These are phyloP conservation scores for Oncorhynchus mykiss DNA, from an alignment of 2,113 vertebrate species.

Conservation along the genomic window DNA sequence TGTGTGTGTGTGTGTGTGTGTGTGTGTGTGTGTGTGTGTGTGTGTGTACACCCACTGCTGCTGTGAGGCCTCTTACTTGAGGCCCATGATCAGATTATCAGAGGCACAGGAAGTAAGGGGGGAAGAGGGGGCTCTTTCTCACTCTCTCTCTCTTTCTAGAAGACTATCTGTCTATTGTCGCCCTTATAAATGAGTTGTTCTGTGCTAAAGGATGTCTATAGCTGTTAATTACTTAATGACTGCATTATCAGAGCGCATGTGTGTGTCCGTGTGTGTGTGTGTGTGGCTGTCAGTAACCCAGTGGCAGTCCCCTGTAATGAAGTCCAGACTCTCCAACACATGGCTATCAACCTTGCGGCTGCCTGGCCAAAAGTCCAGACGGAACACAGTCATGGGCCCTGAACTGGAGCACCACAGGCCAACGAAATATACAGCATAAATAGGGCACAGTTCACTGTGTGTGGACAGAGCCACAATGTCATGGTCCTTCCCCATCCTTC, in stretches of 20 bases:
- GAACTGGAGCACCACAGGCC: not conserved
- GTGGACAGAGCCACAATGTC: not conserved
- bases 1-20: conserved; percentile 13
- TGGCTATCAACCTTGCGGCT: conserved; percentile 43
- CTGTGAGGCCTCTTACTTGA: no score
- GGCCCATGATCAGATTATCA: no score
- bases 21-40: not conserved
- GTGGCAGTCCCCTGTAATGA: conserved; percentile 39
- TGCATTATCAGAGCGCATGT: no score
- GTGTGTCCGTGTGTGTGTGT: not conserved
- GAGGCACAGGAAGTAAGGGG: no score
- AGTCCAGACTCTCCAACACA: conserved; percentile 46
- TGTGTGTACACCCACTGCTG: not conserved
- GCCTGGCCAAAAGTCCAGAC: conserved; percentile 10
- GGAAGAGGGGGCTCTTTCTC: no score
- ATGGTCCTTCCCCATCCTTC: not conserved
- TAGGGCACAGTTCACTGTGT: not conserved
- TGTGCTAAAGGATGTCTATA: no score
- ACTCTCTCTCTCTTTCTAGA: no score
- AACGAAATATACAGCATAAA: no score
- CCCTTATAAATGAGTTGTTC: no score
- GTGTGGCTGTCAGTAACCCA: not conserved
- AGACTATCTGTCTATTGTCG: no score
- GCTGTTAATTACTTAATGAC: no score
- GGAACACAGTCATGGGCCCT: not conserved